A percentile compares a stretch with the other conserved stretches of the same genome.
These are phyloP conservation scores for Otis tarda DNA, from an alignment of 2,113 vertebrate species.

Conservation along the genomic window DNA sequence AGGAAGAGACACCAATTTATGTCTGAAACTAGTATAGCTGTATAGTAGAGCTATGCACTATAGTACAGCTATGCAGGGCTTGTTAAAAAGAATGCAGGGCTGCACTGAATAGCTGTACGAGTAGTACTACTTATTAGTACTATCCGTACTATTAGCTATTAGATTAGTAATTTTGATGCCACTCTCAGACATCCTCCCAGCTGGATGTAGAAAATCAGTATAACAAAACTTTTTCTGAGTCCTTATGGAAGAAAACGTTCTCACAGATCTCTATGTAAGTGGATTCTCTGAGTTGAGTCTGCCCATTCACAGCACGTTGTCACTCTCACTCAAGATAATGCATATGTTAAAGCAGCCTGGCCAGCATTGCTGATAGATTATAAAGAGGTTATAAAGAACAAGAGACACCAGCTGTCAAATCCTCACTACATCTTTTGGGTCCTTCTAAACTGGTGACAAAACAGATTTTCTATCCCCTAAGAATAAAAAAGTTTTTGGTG, in stretches of 20 bases:
- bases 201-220: not conserved
- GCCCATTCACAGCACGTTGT: not conserved
- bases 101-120: not conserved
- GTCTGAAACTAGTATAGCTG: not conserved
- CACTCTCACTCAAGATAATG: not conserved
- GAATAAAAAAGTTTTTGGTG: not conserved
- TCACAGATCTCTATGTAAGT: not conserved
- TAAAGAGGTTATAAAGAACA: not conserved
- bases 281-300: not conserved
- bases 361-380: not conserved
- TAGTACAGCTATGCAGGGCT: not conserved
- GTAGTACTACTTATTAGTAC: not conserved
- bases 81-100: not conserved
- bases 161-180: not conserved
- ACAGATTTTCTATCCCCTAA: not conserved
- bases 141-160: not conserved
- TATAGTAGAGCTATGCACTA: not conserved
- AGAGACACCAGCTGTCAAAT: not conserved
- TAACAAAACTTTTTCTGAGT: not conserved
- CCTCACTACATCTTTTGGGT: not conserved
- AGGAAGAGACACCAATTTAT: not conserved
- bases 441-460: not conserved
- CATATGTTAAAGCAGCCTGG: not conserved
- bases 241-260: not conserved
- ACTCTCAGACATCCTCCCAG: not conserved